Conservation (phyloP, 2,113 vertebrate species). For the Cinclus mexicanus region DNA sequence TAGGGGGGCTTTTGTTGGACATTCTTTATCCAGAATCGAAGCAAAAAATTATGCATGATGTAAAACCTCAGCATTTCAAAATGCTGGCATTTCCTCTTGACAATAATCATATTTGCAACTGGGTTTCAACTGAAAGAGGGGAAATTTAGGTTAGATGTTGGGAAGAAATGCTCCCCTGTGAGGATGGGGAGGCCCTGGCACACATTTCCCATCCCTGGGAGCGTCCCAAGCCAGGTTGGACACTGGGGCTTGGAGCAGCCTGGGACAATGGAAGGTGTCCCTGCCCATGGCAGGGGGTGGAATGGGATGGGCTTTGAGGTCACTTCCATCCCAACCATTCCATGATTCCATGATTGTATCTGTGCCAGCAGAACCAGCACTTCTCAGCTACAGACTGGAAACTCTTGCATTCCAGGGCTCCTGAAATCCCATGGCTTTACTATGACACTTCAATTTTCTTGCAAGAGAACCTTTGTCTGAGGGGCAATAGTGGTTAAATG, state of each 20-base stretch:
- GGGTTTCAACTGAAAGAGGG: not conserved
- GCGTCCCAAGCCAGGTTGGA: not conserved
- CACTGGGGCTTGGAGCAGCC: not conserved
- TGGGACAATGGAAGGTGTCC: not conserved
- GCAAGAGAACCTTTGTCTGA: not conserved
- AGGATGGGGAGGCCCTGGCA: not conserved
- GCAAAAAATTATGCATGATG: not conserved
- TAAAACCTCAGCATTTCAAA: not conserved
- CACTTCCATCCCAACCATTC: not conserved
- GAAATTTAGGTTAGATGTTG: not conserved
- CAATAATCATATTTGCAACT: not conserved
- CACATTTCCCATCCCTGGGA: not conserved
- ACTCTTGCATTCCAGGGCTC: not conserved
- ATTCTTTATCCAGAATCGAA: not conserved
- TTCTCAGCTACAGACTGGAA: not conserved
- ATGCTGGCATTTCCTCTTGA: not conserved
- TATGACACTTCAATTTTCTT: not conserved
- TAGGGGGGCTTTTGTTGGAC: not conserved
- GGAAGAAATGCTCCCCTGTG: not conserved
- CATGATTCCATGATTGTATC: not conserved
- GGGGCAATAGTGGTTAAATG: constrained; percentile 14
- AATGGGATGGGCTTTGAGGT: fast-evolving
- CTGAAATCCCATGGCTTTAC: not conserved
- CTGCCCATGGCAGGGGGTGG: not conserved
- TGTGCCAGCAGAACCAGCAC: not conserved